phyloP scores from a whole-genome alignment of 2,797 vertebrate genomes.

The Petrocephalus schoutedeni region DNA sequence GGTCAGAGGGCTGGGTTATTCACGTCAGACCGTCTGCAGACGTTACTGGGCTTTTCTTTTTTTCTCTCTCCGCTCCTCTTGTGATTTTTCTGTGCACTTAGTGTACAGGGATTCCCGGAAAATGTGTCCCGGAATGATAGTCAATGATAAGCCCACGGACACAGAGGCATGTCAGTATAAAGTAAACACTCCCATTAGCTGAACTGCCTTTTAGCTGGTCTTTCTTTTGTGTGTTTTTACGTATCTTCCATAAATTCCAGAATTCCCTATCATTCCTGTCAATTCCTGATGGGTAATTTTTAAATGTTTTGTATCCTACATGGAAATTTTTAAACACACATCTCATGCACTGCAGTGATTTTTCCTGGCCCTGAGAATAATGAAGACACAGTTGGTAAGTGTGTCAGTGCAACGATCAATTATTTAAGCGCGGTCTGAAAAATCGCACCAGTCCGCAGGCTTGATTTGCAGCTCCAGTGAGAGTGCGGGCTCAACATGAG shows the following conservation, averaged over 20 bases:
- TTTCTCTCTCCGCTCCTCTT: constrained; percentile 33
- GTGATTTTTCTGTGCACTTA: constrained; percentile 60
- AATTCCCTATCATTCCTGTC: not conserved
- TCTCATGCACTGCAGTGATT: not conserved
- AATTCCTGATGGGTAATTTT: not conserved
- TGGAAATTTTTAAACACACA: not conserved
- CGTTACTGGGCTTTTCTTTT: constrained; percentile 69
- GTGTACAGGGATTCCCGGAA: constrained; percentile 58
- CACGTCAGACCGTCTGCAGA: constrained; percentile 80
- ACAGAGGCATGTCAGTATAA: constrained; percentile 48
- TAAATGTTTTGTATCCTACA: not conserved
- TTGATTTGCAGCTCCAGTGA: not conserved
- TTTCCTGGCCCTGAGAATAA: not conserved
- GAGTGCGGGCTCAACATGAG: not conserved
- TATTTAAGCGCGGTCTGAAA: not conserved
- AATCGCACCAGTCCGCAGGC: not conserved
- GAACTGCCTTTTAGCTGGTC: constrained; percentile 70
- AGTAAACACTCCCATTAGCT: constrained; percentile 70
- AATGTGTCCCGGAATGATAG: not conserved
- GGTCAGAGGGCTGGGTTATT: constrained; percentile 82
- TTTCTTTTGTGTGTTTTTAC: constrained; percentile 43
- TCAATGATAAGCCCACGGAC: too few species aligned
- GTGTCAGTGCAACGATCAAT: not conserved
- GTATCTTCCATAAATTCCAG: not conserved
- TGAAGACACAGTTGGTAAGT: not conserved